Base-by-base conservation (phyloP, 2,888 invertebrate genomes). In the Schizaphis graminum region DNA sequence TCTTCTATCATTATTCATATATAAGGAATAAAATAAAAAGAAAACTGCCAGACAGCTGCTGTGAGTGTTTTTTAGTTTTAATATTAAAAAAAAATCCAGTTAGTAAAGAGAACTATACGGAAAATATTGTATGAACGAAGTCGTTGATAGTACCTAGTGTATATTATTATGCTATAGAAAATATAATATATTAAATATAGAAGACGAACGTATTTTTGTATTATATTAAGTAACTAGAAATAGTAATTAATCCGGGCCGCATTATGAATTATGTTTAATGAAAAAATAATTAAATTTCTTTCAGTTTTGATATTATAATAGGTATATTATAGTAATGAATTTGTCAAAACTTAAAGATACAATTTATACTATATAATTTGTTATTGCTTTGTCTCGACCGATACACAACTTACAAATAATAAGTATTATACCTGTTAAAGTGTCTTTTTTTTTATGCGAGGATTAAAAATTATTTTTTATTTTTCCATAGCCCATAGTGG, bases 21-120 rank as follows among this genome's bases (percentile, higher is more conserved):
- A 44, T 67, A 56, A 67, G 67, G 47, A 49, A 91, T 84, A 91
- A 91, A 84, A 91, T 91, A 53, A 28, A 84, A 91, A 24, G 28
- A 84, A 56, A 84, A 53, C 21, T 8, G 53, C 91, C 26, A 53
- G 84, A 84, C 91, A 91, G 91, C 77, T 91, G 91, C 53, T 35
- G n/a, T 77, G 21, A 77, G 77, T 35, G 35, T 77, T 77, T 77
- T 77, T 77, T 41, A 77, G 77, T 35, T 77, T 35, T 77, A 24
- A 77, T 77, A 21, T 77, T 35, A 77, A 21, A 67, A 67, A 77
- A 77, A 77, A 35, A n/a, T n/a, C 77, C 35, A 35, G 8, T 77
- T 21, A 35, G 21, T 35, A 35, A 8, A 77, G 35, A 67, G n/a
- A n/a, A 67, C 16, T 35, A 35, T n/a, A 28, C 61, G 61, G 16